phyloP scores from a whole-genome alignment of 2,797 vertebrate genomes.

The Crenuchus spilurus region DNA sequence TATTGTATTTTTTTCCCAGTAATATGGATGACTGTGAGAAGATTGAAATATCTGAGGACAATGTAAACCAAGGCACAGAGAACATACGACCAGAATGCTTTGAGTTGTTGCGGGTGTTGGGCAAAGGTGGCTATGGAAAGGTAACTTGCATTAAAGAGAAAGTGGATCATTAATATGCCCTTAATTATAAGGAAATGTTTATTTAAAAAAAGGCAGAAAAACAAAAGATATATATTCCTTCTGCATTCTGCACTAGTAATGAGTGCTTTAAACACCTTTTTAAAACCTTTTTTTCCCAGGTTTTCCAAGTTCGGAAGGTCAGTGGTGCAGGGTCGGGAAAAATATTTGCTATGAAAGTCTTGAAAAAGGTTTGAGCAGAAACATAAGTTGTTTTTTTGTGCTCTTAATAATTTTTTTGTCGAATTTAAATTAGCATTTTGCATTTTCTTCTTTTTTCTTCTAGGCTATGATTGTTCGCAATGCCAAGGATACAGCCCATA shows the following conservation, averaged over 20 bases:
- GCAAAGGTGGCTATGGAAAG: constrained; percentile 98
- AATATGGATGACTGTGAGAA: constrained; percentile 98
- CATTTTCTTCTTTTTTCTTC: not conserved
- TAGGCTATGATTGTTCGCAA: constrained; percentile 99
- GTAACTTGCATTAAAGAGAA: constrained; percentile 63
- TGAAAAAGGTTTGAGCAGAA: constrained; percentile 90
- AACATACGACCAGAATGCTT: constrained; percentile 97
- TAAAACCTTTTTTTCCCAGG: constrained; percentile 75
- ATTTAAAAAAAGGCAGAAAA: too few relatives aligned
- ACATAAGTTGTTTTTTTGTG: not conserved
- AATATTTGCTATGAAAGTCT: constrained; percentile 99
- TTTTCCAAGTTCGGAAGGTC: constrained; percentile 98
- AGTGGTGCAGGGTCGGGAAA: constrained; percentile 90
- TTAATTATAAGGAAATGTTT: too few relatives aligned
- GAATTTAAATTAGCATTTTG: too few relatives aligned
- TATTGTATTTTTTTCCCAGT: constrained; percentile 67
- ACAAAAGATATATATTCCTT: not conserved
- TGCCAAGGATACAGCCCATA: constrained; percentile 98
- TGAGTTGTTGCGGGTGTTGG: constrained; percentile 92
- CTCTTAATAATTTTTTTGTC: too few relatives aligned
- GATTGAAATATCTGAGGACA: constrained; percentile 98
- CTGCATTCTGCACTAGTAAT: not conserved
- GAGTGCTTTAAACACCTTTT: not conserved
- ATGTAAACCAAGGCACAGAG: constrained; percentile 95
- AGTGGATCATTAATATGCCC: too few relatives aligned